Evolutionary conservation across 2,797 vertebrate genomes (phyloP), one percentile per base, ranked within the genome.

Genomic region (Numenius phaeopus): DNA sequence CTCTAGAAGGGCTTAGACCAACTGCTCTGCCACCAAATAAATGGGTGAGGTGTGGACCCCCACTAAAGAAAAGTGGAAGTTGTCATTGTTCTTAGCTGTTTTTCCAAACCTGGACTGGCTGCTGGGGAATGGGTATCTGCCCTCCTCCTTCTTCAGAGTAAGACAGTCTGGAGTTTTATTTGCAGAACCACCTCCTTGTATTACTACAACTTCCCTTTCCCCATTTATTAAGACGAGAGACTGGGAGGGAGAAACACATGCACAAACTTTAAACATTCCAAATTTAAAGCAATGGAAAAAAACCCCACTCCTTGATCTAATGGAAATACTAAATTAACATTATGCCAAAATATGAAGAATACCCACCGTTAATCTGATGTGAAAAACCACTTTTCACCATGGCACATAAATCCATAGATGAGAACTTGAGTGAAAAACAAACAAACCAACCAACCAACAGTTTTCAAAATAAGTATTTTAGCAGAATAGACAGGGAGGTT

Each of bases 271-370:
- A 54, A 78, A 78, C 8, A 42, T 37, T 42, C 23, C 5, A 16
- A 14, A 65, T 59, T 42, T 17, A 64, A 84, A 91, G 29, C 14
- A 78, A 64, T 13, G 19, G 42, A 20, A 58, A 81, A 65, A 50
- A 18, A 7, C 6, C 0, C 1, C 29, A 27, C 8, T 23, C 69
- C 9, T 11, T 54, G 7, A 58, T 73, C 10, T 58, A 52, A 39
- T 9, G 30, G 46, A 94, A 82, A 44, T 37, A 26, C 34, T 4
- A 10, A 4, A 59, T 34, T 37, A 69, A 46, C 9, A 14, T 76
- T 52, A 87, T 82, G 11, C 11, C 29, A 72, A 91, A 84, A 57
- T 9, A 50, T 5, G 40, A 42, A n/a, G 66, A 47, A 4, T 13
- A 44, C 2, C 13, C 37, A 70, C 22, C 16, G 30, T 44, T 82